These are phyloP conservation scores for Ophion costatus DNA, from an alignment of 2,888 invertebrate genomes.

Conservation along the genomic window DNA sequence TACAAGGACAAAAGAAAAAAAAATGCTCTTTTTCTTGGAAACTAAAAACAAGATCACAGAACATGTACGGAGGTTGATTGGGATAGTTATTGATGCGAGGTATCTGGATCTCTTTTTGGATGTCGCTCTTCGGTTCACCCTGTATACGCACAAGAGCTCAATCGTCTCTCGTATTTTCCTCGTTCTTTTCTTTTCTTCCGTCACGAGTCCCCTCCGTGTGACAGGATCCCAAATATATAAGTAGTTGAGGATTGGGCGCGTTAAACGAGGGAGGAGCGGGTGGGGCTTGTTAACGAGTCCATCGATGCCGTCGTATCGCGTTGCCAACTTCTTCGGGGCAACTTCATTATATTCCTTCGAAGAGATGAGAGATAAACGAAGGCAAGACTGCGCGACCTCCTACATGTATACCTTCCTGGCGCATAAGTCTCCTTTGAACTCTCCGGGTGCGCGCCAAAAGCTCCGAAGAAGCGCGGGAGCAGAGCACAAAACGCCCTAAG, in stretches of 20 bases:
- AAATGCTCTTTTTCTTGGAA: too few relatives aligned
- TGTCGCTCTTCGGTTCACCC: not conserved
- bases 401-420: slow-evolving; percentile 12
- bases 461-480: slow-evolving; percentile 25
- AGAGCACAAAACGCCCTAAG: slow-evolving; percentile 22
- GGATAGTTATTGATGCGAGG: not conserved
- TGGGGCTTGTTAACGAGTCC: slow-evolving; percentile 32
- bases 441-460: slow-evolving; percentile 19
- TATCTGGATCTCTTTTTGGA: not conserved
- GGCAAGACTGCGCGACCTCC: slow-evolving; percentile 49
- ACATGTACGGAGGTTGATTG: too few relatives aligned
- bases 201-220: not conserved
- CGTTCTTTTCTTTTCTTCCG: not conserved
- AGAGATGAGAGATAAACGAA: slow-evolving; percentile 62
- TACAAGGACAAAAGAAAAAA: too few relatives aligned
- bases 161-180: not conserved
- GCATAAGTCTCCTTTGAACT: slow-evolving; percentile 59
- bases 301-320: slow-evolving; percentile 43
- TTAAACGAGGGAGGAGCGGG: not conserved
- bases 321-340: slow-evolving; percentile 27
- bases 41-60: too few relatives aligned
- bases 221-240: slow-evolving; percentile 2
- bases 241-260: not conserved
- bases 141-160: not conserved
- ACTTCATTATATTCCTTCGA: slow-evolving; percentile 60